Percentiles rank a stretch among this genome's conserved stretches.
phyloP scores from a whole-genome alignment of 2,113 vertebrate genomes.

The Willisornis vidua region DNA sequence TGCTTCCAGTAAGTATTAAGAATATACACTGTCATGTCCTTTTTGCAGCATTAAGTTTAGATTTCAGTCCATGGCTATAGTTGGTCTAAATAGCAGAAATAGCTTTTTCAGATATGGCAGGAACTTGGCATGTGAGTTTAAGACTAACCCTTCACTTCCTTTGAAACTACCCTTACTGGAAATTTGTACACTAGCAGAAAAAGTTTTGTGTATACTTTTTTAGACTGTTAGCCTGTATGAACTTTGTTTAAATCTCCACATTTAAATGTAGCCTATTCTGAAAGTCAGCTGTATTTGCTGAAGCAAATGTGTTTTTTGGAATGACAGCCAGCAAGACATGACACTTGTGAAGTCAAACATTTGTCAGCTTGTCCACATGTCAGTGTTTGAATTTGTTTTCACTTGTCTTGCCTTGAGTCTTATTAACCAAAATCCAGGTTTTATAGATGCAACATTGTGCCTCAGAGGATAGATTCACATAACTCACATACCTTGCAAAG shows the following conservation, averaged over 20 bases:
- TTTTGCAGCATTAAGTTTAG: neutral
- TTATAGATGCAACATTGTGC: neutral
- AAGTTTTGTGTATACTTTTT: neutral
- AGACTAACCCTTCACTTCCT: neutral
- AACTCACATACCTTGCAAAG: neutral
- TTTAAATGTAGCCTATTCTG: neutral
- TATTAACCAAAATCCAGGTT: neutral
- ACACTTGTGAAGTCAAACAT: constrained; percentile 31
- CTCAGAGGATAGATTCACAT: neutral
- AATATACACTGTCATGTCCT: neutral
- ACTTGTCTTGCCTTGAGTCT: constrained; percentile 13
- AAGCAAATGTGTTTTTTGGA: neutral
- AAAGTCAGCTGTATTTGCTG: neutral
- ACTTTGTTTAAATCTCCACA: neutral
- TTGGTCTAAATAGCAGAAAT: neutral
- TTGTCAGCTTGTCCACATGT: constrained; percentile 37
- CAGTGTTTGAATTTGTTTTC: constrained; percentile 11
- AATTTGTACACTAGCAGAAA: neutral
- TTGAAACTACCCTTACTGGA: neutral
- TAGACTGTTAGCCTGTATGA: neutral
- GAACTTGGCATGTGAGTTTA: neutral
- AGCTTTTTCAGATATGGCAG: neutral
- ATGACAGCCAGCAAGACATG: neutral
- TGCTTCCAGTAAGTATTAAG: neutral
- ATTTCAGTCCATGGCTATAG: neutral